phyloP scores from a whole-genome alignment of 64 coral and sea anemone genomes.

The Hydrozoanthus tunicans region DNA sequence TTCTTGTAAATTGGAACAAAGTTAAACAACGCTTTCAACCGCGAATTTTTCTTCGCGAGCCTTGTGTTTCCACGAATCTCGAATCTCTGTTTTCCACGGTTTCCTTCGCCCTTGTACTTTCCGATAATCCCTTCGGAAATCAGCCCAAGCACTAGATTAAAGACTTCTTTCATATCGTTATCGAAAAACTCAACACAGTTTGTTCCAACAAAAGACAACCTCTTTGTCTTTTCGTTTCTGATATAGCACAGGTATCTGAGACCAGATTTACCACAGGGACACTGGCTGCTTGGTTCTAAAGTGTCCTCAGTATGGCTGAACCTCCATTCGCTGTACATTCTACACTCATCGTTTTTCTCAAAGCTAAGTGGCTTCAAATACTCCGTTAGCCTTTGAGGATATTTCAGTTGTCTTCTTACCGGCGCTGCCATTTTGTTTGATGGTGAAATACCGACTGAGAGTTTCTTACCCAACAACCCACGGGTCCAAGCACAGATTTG shows the following conservation, averaged over 20 bases:
- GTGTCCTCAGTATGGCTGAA: constrained; percentile 15
- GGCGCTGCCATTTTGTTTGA: no score
- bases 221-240: constrained; percentile 27
- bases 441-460: no score
- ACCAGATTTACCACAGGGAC: constrained; percentile 54
- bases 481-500: no score
- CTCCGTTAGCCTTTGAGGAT: constrained; percentile 37
- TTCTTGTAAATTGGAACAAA: background rate
- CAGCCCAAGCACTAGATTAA: constrained; percentile 17
- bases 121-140: background rate
- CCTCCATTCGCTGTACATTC: constrained; percentile 45
- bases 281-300: background rate
- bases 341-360: constrained; percentile 2
- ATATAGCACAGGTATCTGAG: constrained; percentile 27
- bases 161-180: constrained; percentile 47
- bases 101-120: constrained; percentile 43
- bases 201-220: constrained; percentile 27
- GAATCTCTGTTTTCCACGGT: constrained; percentile 4
- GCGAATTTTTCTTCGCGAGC: background rate
- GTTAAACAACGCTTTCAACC: background rate
- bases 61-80: constrained; percentile 29
- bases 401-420: background rate
- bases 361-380: constrained; percentile 16
- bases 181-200: constrained; percentile 54
- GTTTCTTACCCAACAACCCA: no score